Percentiles rank a stretch among this genome's conserved stretches.
These are phyloP conservation scores for Drosophila sordidula DNA, from an alignment of 2,888 invertebrate genomes.

Conservation along the genomic window DNA sequence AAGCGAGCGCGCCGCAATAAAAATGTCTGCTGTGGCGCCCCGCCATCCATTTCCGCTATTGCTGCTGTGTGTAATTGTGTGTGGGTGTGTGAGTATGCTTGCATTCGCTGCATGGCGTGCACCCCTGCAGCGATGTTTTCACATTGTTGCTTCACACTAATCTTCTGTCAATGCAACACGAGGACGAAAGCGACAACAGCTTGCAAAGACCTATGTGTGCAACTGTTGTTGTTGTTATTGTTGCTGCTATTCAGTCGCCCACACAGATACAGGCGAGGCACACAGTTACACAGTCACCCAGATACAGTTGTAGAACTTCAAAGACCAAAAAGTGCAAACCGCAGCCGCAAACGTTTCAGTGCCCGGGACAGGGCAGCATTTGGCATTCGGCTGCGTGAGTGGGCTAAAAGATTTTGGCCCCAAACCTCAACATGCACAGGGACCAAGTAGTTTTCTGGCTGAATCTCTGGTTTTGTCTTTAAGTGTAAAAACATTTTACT, in stretches of 20 bases:
- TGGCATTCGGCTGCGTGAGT: conserved; percentile 59
- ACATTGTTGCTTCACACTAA: conserved; percentile 82
- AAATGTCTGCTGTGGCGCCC: conserved; percentile 71
- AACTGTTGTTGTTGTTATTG: conserved; percentile 11
- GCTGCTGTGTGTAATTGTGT: conserved; percentile 27
- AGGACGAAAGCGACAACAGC: conserved; percentile 81
- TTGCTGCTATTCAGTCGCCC: conserved; percentile 27
- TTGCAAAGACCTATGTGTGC: conserved; percentile 60
- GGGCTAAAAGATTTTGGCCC: conserved; percentile 57
- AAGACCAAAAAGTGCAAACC: conserved; percentile 82
- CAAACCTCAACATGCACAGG: conserved; percentile 50
- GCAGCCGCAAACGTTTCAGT: conserved; percentile 80
- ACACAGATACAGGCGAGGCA: conserved; percentile 16
- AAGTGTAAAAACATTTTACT: conserved; percentile 82
- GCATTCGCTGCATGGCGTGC: conserved; percentile 34
- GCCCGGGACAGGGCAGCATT: conserved; percentile 38
- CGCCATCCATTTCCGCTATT: conserved; percentile 65
- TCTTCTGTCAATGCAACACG: conserved; percentile 81
- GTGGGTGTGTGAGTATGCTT: conserved; percentile 18
- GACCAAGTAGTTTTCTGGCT: conserved; percentile 51
- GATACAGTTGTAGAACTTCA: conserved; percentile 56
- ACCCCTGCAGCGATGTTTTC: conserved; percentile 78
- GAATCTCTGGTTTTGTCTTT: conserved; percentile 81
- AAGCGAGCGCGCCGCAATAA: conserved; percentile 79
- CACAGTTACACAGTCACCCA: conserved; percentile 28